Conservation (phyloP, 2,113 vertebrate genomes). For the Tenrec ecaudatus region DNA sequence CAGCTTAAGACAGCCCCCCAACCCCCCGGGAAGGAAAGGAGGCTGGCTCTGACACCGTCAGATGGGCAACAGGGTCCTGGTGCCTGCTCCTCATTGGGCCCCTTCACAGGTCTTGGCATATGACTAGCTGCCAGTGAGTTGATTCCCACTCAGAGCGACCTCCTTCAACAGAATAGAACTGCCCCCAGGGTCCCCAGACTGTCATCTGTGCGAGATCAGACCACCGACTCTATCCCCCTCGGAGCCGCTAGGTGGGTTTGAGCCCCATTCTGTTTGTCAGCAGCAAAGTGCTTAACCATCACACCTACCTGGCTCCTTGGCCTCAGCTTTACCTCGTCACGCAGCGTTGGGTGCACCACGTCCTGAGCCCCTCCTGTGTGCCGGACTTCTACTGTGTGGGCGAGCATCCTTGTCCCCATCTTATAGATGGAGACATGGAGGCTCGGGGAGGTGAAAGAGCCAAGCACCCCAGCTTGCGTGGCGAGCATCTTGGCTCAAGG, state of each 20-base stretch:
- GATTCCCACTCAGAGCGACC: background rate
- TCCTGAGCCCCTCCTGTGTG: background rate
- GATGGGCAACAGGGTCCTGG: rapidly evolving
- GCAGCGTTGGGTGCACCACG: background rate
- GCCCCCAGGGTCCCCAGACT: background rate
- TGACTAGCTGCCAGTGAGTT: background rate
- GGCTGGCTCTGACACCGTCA: too few relatives aligned
- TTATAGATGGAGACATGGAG: background rate
- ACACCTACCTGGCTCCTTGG: background rate
- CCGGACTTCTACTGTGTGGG: background rate
- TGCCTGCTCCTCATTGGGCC: rapidly evolving
- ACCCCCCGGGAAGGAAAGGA: background rate
- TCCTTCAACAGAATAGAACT: background rate
- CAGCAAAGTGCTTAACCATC: background rate
- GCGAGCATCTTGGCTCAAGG: background rate
- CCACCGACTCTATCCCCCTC: background rate
- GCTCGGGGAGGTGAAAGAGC: background rate
- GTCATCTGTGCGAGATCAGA: background rate
- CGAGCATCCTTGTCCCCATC: background rate
- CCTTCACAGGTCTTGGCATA: background rate
- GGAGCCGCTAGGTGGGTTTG: background rate
- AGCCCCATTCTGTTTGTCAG: background rate
- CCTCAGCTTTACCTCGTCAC: background rate
- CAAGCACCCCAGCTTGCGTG: background rate
- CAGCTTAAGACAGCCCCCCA: background rate